These are phyloP conservation scores for Holothuria glaberrima DNA, from an alignment of 35 echinoderm and acorn worm genomes.

Conservation along the genomic window DNA sequence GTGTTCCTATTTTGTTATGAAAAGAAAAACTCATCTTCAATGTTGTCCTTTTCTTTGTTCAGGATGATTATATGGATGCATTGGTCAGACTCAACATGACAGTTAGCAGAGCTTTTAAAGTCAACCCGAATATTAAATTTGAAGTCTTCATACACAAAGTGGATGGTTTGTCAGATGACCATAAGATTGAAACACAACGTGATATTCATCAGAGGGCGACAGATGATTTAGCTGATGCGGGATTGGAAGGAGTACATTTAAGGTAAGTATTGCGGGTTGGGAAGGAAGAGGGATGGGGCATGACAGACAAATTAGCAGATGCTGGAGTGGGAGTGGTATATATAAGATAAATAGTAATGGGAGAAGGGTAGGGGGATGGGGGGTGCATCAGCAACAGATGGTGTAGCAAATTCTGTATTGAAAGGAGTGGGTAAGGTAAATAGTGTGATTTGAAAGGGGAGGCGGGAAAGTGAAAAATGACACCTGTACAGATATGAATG, in stretches of 20 bases:
- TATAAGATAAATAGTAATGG: slow-evolving; percentile 59
- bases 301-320: slow-evolving; percentile 77
- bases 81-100: slow-evolving; percentile 89
- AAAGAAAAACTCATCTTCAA: too few relatives aligned
- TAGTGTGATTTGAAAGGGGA: too few relatives aligned
- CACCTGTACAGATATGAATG: too few relatives aligned
- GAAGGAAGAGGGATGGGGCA: too few relatives aligned
- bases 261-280: slow-evolving; percentile 52
- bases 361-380: too few relatives aligned
- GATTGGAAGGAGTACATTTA: slow-evolving; percentile 82
- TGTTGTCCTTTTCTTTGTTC: slow-evolving; percentile 8
- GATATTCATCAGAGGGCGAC: slow-evolving; percentile 94
- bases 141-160: slow-evolving; percentile 99
- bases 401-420: too few relatives aligned
- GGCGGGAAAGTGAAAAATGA: too few relatives aligned
- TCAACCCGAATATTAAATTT: slow-evolving; percentile 98
- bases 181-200: slow-evolving; percentile 96
- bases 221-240: slow-evolving; percentile 81
- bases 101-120: slow-evolving; percentile 88
- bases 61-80: slow-evolving; percentile 99
- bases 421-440: too few relatives aligned
- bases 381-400: too few relatives aligned
- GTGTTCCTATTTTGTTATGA: too few relatives aligned
- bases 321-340: slow-evolving; percentile 71
- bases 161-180: slow-evolving; percentile 92